A percentile compares a stretch with the other conserved stretches of the same genome.
Evolutionary conservation across 92 coral and sea anemone genomes (phyloP).

Genomic region (Diadumene lineata): DNA sequence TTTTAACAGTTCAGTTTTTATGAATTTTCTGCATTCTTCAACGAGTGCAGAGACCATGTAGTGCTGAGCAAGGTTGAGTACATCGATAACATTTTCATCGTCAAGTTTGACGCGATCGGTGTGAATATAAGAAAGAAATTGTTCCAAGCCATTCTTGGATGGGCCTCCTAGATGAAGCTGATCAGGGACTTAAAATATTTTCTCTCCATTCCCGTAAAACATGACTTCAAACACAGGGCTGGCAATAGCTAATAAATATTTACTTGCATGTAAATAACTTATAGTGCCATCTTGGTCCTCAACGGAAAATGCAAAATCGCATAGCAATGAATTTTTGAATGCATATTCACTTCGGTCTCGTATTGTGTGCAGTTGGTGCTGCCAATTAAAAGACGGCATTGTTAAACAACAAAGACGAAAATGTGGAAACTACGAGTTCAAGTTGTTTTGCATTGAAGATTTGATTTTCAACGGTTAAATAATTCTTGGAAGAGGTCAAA

Average conservation of each 20-base stretch:
- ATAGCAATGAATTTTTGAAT: slow-evolving; percentile 45
- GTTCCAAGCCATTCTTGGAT: slow-evolving; percentile 53
- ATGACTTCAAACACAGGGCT: slow-evolving; percentile 72
- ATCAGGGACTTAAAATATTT: slow-evolving; percentile 52
- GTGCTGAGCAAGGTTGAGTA: slow-evolving; percentile 63
- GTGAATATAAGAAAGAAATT: slow-evolving; percentile 63
- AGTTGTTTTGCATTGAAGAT: background rate
- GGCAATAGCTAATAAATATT: slow-evolving; percentile 59
- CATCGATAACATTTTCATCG: slow-evolving; percentile 29
- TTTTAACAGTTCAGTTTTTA: slow-evolving; percentile 8
- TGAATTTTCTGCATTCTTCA: slow-evolving; percentile 24
- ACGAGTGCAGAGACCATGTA: slow-evolving; percentile 49
- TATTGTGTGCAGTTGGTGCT: slow-evolving; percentile 44
- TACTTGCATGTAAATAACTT: too few species aligned
- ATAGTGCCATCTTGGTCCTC: slow-evolving; percentile 29
- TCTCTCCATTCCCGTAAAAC: slow-evolving; percentile 64
- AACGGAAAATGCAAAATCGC: slow-evolving; percentile 35
- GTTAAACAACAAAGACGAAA: background rate
- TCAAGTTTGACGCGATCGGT: slow-evolving; percentile 21
- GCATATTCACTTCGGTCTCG: slow-evolving; percentile 53
- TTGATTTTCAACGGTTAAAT: background rate
- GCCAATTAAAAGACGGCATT: slow-evolving; percentile 44
- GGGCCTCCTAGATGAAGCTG: slow-evolving; percentile 59
- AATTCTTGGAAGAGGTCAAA: background rate
- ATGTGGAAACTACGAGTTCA: background rate